Evolutionary conservation across 2,113 vertebrate species (phyloP).

Genomic region (Lepidothrix coronata): DNA sequence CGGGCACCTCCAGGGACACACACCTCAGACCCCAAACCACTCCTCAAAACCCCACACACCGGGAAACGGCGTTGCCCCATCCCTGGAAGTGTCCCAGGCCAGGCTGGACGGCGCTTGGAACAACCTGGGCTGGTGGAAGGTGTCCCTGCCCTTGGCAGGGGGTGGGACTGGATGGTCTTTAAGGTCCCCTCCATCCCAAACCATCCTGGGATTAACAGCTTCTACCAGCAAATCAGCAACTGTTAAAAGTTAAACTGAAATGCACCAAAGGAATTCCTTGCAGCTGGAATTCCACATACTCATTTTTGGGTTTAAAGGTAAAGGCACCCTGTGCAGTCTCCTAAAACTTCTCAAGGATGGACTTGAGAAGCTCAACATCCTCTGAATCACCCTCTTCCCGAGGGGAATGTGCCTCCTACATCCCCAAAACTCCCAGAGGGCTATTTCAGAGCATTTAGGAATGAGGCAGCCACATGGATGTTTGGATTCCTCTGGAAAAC

Average conservation of each 20-base stretch:
- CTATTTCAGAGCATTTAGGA: neutral
- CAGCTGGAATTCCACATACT: neutral
- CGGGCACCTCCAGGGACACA: neutral
- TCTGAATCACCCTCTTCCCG: neutral
- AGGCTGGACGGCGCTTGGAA: fast-evolving
- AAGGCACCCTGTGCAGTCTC: neutral
- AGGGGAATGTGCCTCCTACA: neutral
- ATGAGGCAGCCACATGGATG: neutral
- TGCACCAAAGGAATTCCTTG: neutral
- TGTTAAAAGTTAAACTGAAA: neutral
- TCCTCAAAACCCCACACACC: neutral
- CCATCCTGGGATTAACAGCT: neutral
- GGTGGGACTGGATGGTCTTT: neutral
- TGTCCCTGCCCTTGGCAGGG: neutral
- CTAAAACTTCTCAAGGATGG: neutral
- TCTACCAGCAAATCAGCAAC: fast-evolving
- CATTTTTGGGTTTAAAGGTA: neutral
- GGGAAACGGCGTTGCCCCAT: neutral
- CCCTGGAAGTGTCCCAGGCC: neutral
- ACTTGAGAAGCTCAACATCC: neutral
- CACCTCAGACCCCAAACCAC: fast-evolving
- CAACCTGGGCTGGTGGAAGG: neutral
- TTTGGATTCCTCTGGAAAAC: neutral
- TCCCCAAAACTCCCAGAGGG: neutral
- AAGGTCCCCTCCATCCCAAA: neutral